Evolutionary conservation across 2,888 invertebrate genomes (phyloP), one percentile per base, ranked within the genome.

Genomic region (Leptinotarsa peninsularis): DNA sequence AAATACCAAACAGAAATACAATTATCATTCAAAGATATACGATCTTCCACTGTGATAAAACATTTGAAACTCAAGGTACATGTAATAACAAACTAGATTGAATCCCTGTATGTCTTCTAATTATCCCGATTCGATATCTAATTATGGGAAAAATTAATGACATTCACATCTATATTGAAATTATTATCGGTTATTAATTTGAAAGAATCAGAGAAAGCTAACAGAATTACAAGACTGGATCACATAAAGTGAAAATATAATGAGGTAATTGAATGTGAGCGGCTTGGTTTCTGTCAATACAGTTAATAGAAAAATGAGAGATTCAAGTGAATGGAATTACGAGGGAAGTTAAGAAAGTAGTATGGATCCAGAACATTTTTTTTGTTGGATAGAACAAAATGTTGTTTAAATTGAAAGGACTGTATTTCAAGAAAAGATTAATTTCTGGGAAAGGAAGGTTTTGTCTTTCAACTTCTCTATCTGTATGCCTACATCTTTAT

Each of bases 81-180:
- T 58, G 21, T 15, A 58, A 17, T 58, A 15, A 58, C 4, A 58
- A 17, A 17, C 63, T 15, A 13, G 33, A 2, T n/a, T 63, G 17
- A 33, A n/a, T 33, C 4, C 2, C n/a, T 17, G 63, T n/a, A 63
- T 63, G 63, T 17, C 43, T 63, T 17, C 43, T 63, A n/a, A 63
- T 63, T 33, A 63, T 27, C 17, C n/a, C 43, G 33, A 63, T 33
- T 33, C n/a, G n/a, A 27, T 63, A 15, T 4, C 63, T 63, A 63
- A 63, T 27, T 63, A 63, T 43, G 33, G 43, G 33, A 43, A 43
- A 33, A 43, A 63, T 63, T 27, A 33, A 43, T 5, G 15, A 33
- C 63, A 43, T 63, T 63, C 43, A 63, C 43, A 43, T 63, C 63
- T n/a, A 33, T 63, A 63, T 63, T 63, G 63, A 63, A 33, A 63